phyloP scores from a whole-genome alignment of 1,140 invertebrate genomes.

The Dreissena polymorpha region DNA sequence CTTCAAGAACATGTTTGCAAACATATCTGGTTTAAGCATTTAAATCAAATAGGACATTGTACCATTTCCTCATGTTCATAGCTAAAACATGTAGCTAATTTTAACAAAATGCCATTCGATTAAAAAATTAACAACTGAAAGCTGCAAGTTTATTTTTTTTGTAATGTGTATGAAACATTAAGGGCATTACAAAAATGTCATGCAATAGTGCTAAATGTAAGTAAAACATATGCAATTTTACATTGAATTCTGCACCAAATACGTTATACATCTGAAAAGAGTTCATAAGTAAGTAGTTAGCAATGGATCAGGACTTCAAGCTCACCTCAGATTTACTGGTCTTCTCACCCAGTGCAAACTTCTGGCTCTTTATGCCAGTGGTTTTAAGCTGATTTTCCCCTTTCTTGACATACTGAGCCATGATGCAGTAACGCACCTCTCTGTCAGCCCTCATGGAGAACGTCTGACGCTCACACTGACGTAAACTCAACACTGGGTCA shows the following conservation, averaged over 20 bases:
- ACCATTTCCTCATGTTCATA: neutral
- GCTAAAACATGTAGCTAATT: too few species aligned
- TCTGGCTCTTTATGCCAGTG: constrained; percentile 71
- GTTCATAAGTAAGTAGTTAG: neutral
- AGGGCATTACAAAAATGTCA: too few species aligned
- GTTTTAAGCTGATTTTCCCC: constrained; percentile 59
- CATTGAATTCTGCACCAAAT: too few species aligned
- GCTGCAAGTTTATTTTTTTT: too few species aligned
- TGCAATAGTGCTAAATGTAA: too few species aligned
- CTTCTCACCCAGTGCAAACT: constrained; percentile 74
- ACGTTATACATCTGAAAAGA: neutral
- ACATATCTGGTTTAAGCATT: neutral
- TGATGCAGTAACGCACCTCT: constrained; percentile 72
- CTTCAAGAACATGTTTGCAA: neutral
- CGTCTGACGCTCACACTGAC: constrained; percentile 75
- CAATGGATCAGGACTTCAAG: neutral
- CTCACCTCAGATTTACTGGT: constrained; percentile 72
- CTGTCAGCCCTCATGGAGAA: constrained; percentile 77
- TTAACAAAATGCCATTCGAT: too few species aligned
- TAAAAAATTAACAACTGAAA: too few species aligned
- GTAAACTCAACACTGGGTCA: constrained; percentile 74
- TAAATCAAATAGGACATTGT: neutral
- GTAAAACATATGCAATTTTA: too few species aligned
- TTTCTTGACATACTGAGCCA: constrained; percentile 66
- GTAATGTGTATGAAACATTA: too few species aligned